These are phyloP conservation scores for Hycleus phaleratus DNA, from an alignment of 1,140 invertebrate genomes.

Conservation along the genomic window DNA sequence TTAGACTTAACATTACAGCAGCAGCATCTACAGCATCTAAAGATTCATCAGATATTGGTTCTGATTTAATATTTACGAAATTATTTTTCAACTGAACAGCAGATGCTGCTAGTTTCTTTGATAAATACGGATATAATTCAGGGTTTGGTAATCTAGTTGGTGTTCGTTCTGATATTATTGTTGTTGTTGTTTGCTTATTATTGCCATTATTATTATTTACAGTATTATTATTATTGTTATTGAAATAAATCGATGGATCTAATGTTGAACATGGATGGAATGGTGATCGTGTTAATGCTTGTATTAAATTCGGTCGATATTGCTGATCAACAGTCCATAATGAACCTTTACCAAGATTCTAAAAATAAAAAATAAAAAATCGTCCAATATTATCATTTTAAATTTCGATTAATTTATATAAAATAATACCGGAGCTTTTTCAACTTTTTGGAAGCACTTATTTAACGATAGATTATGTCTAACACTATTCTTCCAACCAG, in stretches of 20 bases:
- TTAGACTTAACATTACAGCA: constrained; percentile 72
- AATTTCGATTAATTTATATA: not conserved
- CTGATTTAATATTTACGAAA: constrained; percentile 9
- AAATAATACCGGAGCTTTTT: constrained; percentile 68
- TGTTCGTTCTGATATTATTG: constrained; percentile 33
- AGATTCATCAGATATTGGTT: constrained; percentile 41
- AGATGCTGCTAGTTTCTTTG: constrained; percentile 54
- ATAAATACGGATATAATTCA: constrained; percentile 70
- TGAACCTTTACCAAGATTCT: constrained; percentile 90
- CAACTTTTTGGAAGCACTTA: constrained; percentile 95
- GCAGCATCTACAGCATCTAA: constrained; percentile 72
- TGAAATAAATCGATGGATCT: constrained; percentile 39
- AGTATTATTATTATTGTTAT: constrained; percentile 11
- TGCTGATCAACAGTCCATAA: constrained; percentile 91
- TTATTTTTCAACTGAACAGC: constrained; percentile 29
- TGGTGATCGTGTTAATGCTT: constrained; percentile 74
- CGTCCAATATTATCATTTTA: not conserved
- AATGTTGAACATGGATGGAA: constrained; percentile 62
- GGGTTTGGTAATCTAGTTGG: constrained; percentile 53
- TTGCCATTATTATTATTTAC: constrained; percentile 2
- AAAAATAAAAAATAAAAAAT: constrained; percentile 34
- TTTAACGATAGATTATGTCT: constrained; percentile 92
- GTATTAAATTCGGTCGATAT: constrained; percentile 75
- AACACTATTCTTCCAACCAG: constrained; percentile 97
- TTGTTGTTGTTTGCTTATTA: constrained; percentile 22